Base-by-base conservation (phyloP, 2,113 vertebrate genomes). In the Trogon melanurus region DNA sequence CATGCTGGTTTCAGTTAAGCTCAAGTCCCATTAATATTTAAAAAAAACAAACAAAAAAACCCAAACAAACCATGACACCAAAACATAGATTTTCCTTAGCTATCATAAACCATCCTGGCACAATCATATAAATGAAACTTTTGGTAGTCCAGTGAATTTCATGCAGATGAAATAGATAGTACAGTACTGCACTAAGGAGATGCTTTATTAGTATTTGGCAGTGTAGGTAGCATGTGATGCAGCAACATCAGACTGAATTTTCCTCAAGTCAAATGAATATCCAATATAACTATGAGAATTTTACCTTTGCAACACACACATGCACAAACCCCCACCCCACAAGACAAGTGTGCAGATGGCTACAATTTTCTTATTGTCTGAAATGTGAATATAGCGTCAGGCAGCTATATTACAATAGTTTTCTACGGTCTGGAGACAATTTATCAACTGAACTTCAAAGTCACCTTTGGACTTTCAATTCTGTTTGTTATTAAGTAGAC, bases 361-460 rank as follows among this genome's bases (percentile, higher is more conserved):
- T 95, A 53, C 58, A 89, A 93, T 97, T 96, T 96, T 92, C 83
- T 89, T 93, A 87, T 81, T 92, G 82, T 67, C 50, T 64, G 47
- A 97, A 96, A 96, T 95, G 80, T 96, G 38, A 96, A 81, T 91
- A 86, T 60, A 81, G 48, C 62, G 29, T 89, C 76, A 94, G 61
- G 56, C 70, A 93, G 57, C 48, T 95, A 47, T 62, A 89, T 89
- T 60, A 58, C 58, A 81, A 91, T 75, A 79, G 10, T 69, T 94
- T 96, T 94, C 81, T 41, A 94, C 67, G n/a, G 62, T 91, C 88
- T 96, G 74, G 76, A 96, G 71, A 89, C 93, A 93, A 93, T 86
- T 97, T 96, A 97, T 96, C 86, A 95, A 79, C 50, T 71, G 57
- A 92, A 96, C 82, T 95, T 97, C 88, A 95, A 97, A 97, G 71